Conservation (phyloP, 2,888 invertebrate genomes). For the Agonopterix arenella region DNA sequence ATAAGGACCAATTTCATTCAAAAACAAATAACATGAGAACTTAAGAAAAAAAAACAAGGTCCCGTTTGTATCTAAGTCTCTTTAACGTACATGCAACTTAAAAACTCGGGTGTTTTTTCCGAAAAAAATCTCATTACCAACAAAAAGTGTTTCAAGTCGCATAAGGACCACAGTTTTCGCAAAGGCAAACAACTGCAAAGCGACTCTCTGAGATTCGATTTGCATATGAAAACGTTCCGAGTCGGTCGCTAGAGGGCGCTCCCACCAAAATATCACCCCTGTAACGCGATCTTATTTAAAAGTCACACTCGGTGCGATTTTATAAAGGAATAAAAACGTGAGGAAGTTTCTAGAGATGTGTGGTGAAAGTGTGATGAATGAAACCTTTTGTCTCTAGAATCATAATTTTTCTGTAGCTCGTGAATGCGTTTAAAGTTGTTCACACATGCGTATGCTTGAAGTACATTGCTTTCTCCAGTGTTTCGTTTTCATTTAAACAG, state of each 20-base stretch:
- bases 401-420: background rate
- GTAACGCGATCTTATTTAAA: constrained; percentile 58
- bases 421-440: no score
- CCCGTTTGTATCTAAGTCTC: no score
- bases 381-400: background rate
- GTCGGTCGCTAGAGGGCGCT: constrained; percentile 33
- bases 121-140: constrained; percentile 4
- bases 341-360: constrained; percentile 19
- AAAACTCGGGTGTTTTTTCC: background rate
- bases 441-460: no score
- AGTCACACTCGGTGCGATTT: constrained; percentile 50
- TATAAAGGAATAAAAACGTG: constrained; percentile 36
- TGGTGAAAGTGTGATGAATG: constrained; percentile 14
- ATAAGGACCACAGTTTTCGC: constrained; percentile 6
- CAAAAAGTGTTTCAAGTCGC: constrained; percentile 4
- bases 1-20: no score
- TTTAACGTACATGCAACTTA: background rate
- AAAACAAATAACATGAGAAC: no score
- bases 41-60: no score
- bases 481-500: no score
- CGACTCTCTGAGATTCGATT: constrained; percentile 35
- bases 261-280: constrained; percentile 31
- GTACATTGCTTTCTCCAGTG: no score
- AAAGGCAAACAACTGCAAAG: constrained; percentile 14
- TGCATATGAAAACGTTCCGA: constrained; percentile 48